Base-by-base conservation (phyloP, 1,140 invertebrate genomes). In the Ceratosolen solmsi region DNA sequence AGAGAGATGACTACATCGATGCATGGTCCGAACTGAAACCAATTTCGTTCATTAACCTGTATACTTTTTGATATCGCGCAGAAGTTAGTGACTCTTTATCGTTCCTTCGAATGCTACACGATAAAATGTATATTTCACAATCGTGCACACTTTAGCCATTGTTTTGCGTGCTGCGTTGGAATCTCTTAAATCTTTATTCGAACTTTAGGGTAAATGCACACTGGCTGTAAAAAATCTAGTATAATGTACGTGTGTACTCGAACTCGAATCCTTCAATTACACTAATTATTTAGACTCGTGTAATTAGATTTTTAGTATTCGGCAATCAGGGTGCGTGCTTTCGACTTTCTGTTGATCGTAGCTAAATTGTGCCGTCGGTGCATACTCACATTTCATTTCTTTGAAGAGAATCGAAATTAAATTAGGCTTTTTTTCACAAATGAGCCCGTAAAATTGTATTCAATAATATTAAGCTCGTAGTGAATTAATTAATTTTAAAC, bases 191-290 rank as follows among this genome's bases (percentile, higher is more conserved):
- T 22, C 49, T 33, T 51, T 3, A 8, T 36, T 25, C 22, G 22
- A 46, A 11, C 38, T 2, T 54, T 25, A 27, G 41, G 76, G 76
- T 78, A 38, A 78, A 78, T 78, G 76, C 60, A 78, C 56, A 46
- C 2, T 41, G 0, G 2, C 7, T 8, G 3, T 63, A 17, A 63
- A 25, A n/a, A 63, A 17, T 15, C 33, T 63, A 36, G 30, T 13
- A 1, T 17, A 17, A 33, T 63, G 30, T 8, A 46, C 30, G n/a
- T 33, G 3, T 1, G 25, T 60, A 1, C 30, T 15, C 30, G 30
- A n/a, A n/a, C n/a, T n/a, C n/a, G n/a, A n/a, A n/a, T n/a, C n/a
- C n/a, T n/a, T n/a, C n/a, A 63, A 56, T 56, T 3, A 11, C 8
- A 11, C 33, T n/a, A 2, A 17, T n/a, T 38, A n/a, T n/a, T 22